Conservation (phyloP, 2,113 vertebrate species). For the Leucoraja erinaceus region DNA sequence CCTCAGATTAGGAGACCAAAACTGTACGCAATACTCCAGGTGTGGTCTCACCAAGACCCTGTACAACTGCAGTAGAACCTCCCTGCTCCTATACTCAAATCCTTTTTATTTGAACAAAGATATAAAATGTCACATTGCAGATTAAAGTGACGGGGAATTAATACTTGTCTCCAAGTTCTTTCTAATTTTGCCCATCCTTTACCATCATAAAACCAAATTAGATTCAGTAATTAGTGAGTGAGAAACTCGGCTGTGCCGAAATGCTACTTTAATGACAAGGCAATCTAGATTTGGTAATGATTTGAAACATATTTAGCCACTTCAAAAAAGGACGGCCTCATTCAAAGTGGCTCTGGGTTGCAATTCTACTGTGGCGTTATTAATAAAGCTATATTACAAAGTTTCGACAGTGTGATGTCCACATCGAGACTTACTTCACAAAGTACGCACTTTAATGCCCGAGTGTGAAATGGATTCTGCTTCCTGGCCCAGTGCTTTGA, state of each 20-base stretch:
- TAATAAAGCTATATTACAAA: neutral
- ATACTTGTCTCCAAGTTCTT: neutral
- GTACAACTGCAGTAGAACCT: too few relatives aligned
- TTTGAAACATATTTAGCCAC: neutral
- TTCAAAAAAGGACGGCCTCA: neutral
- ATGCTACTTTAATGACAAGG: slow-evolving; percentile 2
- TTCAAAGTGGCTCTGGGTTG: neutral
- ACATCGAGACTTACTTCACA: neutral
- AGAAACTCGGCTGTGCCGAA: neutral
- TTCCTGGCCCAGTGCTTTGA: neutral
- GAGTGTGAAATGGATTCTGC: neutral
- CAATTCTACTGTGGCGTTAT: neutral
- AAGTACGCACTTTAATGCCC: neutral
- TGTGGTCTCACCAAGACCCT: too few relatives aligned
- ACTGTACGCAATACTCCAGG: too few relatives aligned
- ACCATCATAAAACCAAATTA: neutral
- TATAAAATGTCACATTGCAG: neutral
- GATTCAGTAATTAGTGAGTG: neutral
- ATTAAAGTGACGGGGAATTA: neutral
- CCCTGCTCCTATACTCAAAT: too few relatives aligned
- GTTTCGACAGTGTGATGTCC: neutral
- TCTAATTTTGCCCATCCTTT: neutral
- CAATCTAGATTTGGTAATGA: neutral
- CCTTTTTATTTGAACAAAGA: neutral
- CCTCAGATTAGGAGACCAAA: too few relatives aligned